Evolutionary conservation across 2,888 invertebrate species (phyloP), one percentile per base, ranked within the genome.

Genomic region (Sylvicola cinctus): DNA sequence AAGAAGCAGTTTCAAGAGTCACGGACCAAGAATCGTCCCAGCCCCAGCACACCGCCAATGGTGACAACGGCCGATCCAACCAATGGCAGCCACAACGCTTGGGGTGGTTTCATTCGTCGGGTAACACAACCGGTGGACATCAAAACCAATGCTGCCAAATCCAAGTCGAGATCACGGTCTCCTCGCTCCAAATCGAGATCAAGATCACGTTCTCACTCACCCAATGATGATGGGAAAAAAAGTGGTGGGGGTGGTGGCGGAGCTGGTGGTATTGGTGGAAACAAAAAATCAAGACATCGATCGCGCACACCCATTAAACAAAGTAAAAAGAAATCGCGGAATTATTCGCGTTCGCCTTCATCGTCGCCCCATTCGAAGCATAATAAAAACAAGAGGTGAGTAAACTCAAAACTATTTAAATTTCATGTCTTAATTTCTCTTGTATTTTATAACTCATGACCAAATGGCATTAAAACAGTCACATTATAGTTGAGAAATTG

Each of bases 101-200:
- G 70, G 69, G 70, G 71, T 17, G 71, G 72, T 16, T 72, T 72
- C 41, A 71, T 72, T 39, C 70, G 69, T 50, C 65, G 64, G 30
- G 48, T 52, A 4, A 40, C 54, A 13, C 57, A 56, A 3, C 16
- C 25, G 15, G 27, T 33, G 10, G 36, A 31, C 12, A 28, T 26
- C 25, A 12, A 29, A 12, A n/a, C 35, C 13, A 12, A 55, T 52
- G 35, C 47, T 49, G 11, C 51, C 49, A 4, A 33, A 29, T 28
- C 35, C 31, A 26, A 17, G 26, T 33, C 33, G 16, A 48, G 48
- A 25, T 53, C 52, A 32, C 49, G 49, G 8, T 52, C 56, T 2
- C 46, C 49, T 8, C 48, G 46, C 29, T 39, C 40, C 6, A 37
- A 39, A 17, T 48, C 50, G 20, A 43, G 52, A 16, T 53, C 55